phyloP scores from a whole-genome alignment of 2,797 vertebrate genomes.

The Melanotaenia pygmaea region DNA sequence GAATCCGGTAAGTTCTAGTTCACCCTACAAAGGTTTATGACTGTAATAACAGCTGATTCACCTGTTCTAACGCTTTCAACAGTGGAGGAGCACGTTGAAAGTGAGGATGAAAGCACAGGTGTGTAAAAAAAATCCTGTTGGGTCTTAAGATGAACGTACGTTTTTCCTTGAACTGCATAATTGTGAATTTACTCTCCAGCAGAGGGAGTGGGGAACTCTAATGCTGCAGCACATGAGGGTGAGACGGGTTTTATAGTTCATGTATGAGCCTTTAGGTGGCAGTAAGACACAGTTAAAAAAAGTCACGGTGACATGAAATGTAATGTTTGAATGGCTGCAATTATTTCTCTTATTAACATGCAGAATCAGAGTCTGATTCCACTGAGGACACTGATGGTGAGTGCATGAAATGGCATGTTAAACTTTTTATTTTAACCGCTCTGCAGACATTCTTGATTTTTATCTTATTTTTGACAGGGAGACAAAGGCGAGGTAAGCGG shows the following conservation, averaged over 20 bases:
- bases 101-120: constrained; percentile 48
- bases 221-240: constrained; percentile 53
- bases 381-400: constrained; percentile 67
- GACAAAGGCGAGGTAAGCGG: constrained; percentile 58
- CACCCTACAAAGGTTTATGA: neutral
- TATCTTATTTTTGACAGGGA: constrained; percentile 52
- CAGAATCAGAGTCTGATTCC: constrained; percentile 66
- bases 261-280: constrained; percentile 50
- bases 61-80: constrained; percentile 31
- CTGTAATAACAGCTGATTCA: neutral
- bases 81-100: constrained; percentile 45
- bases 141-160: neutral
- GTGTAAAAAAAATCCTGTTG: constrained; percentile 15
- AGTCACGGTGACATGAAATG: neutral
- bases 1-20: constrained; percentile 61
- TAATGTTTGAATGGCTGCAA: neutral
- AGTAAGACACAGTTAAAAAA: constrained; percentile 15
- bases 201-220: constrained; percentile 53
- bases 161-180: constrained; percentile 36
- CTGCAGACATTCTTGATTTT: neutral
- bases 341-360: neutral
- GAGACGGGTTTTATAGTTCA: constrained; percentile 38
- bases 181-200: constrained; percentile 49
- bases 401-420: constrained; percentile 4
- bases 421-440: neutral